phyloP scores from a whole-genome alignment of 2,797 vertebrate genomes.

The Cryptoprocta ferox region DNA sequence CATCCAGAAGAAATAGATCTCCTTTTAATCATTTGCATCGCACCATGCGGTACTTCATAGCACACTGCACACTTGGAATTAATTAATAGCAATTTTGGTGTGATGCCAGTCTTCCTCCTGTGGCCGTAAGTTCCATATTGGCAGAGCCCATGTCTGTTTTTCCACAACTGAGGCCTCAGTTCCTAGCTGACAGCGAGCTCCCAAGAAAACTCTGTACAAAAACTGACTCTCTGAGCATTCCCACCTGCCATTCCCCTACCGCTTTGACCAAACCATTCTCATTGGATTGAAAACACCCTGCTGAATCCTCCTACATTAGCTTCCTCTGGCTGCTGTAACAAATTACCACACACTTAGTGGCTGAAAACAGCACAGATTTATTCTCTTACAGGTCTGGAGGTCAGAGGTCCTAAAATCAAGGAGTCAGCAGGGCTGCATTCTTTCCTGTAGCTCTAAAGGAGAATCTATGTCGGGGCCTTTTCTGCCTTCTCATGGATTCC shows the following conservation, averaged over 20 bases:
- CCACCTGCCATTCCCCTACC: not conserved
- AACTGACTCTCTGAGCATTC: not conserved
- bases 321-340: constrained; percentile 39
- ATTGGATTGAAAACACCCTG: not conserved
- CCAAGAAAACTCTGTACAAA: not conserved
- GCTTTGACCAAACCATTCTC: not conserved
- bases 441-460: not conserved
- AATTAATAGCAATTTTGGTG: constrained; percentile 4
- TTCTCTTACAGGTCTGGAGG: not conserved
- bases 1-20: not conserved
- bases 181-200: not conserved
- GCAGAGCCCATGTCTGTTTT: not conserved
- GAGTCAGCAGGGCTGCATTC: not conserved
- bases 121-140: not conserved
- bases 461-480: not conserved
- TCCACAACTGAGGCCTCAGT: not conserved
- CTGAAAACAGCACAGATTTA: constrained; percentile 14
- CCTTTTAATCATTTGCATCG: not conserved
- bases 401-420: constrained; percentile 43
- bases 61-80: not conserved
- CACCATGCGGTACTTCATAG: not conserved
- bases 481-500: not conserved
- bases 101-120: constrained; percentile 1
- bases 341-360: not conserved
- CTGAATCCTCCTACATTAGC: not conserved